Evolutionary conservation across 2,888 invertebrate genomes (phyloP), one percentile per base, ranked within the genome.

Genomic region (Eudasyphora cyanicolor): DNA sequence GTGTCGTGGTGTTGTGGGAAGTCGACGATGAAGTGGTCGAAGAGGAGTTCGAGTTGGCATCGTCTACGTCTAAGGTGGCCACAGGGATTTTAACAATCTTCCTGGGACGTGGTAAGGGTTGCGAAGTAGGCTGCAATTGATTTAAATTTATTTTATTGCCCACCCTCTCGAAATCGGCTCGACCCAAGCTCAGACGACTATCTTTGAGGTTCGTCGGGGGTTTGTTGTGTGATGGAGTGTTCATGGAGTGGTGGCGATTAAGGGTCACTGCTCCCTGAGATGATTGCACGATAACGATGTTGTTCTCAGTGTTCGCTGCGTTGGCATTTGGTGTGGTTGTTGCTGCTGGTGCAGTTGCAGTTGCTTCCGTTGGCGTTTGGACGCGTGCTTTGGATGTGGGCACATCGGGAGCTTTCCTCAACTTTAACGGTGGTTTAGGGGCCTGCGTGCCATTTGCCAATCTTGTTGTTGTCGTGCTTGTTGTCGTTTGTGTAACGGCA

Each of bases 331-430:
- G 7, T 54, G 21, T 12, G n/a, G 42, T 71, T 24, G 76, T 24
- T 73, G 32, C 57, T 67, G 24, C 60, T 60, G 27, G 29, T 17
- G 6, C 32, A 42, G 17, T 71, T 35, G 42, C 75, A 79, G 82
- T 86, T 79, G 51, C 69, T 85, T 86, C 80, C 67, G 80, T 75
- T 64, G 85, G 83, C 17, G 85, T 84, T 64, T 71, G 67, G 67
- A 60, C 79, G 60, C 73, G 84, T 71, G 89, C 88, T 69, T 89
- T 90, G 73, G 87, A 88, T 64, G 88, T 89, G 3, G 90, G 90
- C 76, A 89, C 91, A 87, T 90, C 90, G 42, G 90, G 90, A 60
- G 90, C 90, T 74, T 91, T 90, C 73, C 90, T 88, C 1, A 90
- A 86, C 82, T 90, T 90, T 29, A 89, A 76, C 32, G 90, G 89